Base-by-base conservation (phyloP, 2,113 vertebrate species). In the Stigmatopora argus region DNA sequence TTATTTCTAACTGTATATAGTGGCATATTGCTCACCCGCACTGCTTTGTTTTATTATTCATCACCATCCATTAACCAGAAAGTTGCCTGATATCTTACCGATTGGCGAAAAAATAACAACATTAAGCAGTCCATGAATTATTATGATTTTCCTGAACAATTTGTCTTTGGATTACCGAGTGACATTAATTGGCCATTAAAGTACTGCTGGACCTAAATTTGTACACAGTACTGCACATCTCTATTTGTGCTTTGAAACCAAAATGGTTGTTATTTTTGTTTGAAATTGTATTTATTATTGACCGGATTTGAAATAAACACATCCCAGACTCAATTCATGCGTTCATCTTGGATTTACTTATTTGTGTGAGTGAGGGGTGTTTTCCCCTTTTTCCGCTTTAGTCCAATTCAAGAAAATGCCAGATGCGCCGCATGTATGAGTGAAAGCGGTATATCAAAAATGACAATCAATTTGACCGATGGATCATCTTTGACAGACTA, bases 391-490 rank as follows among this genome's bases (percentile, higher is more conserved):
- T 12, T 9, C 51, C 21, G 15, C 31, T 34, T 34, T 34, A 17
- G 31, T 35, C 56, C 6, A 58, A 18, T 81, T 69, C 71, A 69
- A 78, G 78, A 76, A 81, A 86, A 78, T 72, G 69, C 78, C 85
- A 77, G 71, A 73, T 78, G 83, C 76, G 75, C 82, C 75, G 78
- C 85, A 79, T 81, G 71, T 86, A 77, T 80, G 64, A 77, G 68
- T 57, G 11, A 63, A 70, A 79, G 66, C 73, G 77, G 83, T 71
- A 72, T 69, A 31, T 74, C 17, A 34, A 17, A 49, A 18, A 17
- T 1, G 7, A n/a, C 18, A 8, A n/a, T 18, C 17, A 17, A 34
- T 57, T 18, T 57, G 55, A 53, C 34, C 26, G 55, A 57, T 49
- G 47, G 47, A 49, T 6, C 47, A 18, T n/a, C 47, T 4, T 17